Conservation (phyloP, 2,113 vertebrate genomes). For the Notothenia coriiceps region DNA sequence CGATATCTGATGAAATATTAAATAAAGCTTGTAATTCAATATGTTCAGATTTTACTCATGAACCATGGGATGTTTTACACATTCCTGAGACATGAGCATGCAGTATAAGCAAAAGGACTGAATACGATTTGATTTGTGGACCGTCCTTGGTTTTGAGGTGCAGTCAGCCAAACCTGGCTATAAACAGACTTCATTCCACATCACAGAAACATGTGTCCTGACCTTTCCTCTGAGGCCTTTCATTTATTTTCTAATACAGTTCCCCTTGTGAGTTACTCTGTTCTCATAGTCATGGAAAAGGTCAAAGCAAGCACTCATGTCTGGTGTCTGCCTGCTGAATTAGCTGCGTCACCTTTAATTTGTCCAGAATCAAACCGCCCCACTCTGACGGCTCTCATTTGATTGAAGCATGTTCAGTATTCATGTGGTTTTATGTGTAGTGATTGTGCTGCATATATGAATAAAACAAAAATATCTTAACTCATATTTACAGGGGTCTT, state of each 20-base stretch:
- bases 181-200: constrained; percentile 88
- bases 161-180: constrained; percentile 61
- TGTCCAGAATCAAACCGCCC: constrained; percentile 44
- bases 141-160: constrained; percentile 42
- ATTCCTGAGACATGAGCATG: constrained; percentile 12
- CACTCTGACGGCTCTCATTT: constrained; percentile 31
- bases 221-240: constrained; percentile 94
- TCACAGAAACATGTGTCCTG: constrained; percentile 94
- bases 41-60: constrained; percentile 6
- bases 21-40: neutral
- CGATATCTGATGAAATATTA: constrained; percentile 7
- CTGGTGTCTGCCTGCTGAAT: constrained; percentile 82
- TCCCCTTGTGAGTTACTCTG: constrained; percentile 89
- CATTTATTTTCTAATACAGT: constrained; percentile 95
- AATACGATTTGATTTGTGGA: constrained; percentile 35
- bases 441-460: constrained; percentile 23
- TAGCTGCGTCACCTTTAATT: constrained; percentile 78
- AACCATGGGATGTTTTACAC: constrained; percentile 19
- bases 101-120: neutral
- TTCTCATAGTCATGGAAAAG: constrained; percentile 91
- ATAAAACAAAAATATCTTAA: constrained; percentile 21
- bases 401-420: constrained; percentile 34
- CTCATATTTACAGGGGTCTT: neutral
- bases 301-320: constrained; percentile 89
- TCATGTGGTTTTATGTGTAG: constrained; percentile 18